Percentiles rank a stretch among this genome's conserved stretches.
Conservation (phyloP, 2,888 invertebrate species). For the Atethmia centrago region DNA sequence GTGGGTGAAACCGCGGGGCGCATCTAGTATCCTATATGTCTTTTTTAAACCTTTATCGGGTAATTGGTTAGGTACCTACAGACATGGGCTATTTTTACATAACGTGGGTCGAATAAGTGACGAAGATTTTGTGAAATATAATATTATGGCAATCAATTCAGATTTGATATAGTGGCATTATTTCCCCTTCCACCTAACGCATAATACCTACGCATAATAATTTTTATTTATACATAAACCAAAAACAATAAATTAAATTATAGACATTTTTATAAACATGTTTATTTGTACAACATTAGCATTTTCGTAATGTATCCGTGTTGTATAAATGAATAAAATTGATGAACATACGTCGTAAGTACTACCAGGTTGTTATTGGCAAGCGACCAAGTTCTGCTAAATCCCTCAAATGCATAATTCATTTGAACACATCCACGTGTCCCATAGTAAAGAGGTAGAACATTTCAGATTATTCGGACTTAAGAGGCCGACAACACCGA, state of each 20-base stretch:
- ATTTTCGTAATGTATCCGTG: conserved; percentile 1
- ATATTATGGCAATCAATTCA: too few relatives aligned
- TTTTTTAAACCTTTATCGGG: too few relatives aligned
- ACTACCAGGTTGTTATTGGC: conserved; percentile 26
- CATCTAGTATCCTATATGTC: too few relatives aligned
- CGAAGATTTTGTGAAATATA: too few relatives aligned
- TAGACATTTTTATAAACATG: not conserved
- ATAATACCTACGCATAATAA: not conserved
- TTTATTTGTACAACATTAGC: conserved; percentile 17
- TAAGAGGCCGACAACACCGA: too few relatives aligned
- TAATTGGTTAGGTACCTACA: too few relatives aligned
- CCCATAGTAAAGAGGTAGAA: not conserved
- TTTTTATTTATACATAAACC: not conserved
- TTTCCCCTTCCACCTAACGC: too few relatives aligned
- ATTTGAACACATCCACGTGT: conserved; percentile 9
- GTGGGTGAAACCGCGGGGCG: too few relatives aligned
- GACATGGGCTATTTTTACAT: too few relatives aligned
- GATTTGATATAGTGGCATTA: too few relatives aligned
- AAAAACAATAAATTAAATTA: not conserved
- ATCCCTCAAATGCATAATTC: conserved; percentile 38
- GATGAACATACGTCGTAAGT: not conserved
- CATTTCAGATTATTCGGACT: not conserved
- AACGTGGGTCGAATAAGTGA: too few relatives aligned
- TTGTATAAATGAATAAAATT: conserved; percentile 39
- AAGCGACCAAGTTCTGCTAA: conserved; percentile 32